phyloP scores from a whole-genome alignment of 2,888 invertebrate genomes.

The Brachyptera putata region DNA sequence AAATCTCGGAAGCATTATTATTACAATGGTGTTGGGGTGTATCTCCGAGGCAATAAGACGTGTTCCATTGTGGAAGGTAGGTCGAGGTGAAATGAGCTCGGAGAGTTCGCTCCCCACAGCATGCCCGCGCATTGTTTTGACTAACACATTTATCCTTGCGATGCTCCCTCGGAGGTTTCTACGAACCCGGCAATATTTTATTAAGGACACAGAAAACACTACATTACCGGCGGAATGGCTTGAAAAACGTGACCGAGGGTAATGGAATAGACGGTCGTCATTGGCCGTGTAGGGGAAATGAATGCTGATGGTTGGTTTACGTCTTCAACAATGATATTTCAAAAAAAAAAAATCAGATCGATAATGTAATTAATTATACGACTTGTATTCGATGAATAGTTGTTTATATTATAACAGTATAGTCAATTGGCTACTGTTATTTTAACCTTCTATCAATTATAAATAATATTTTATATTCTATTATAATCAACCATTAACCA shows the following conservation, averaged over 20 bases:
- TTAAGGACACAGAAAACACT: slow-evolving; percentile 19
- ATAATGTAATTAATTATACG: too few species aligned
- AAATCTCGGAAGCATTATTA: slow-evolving; percentile 32
- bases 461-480: too few species aligned
- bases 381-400: too few species aligned
- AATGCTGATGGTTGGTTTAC: too few species aligned
- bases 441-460: too few species aligned
- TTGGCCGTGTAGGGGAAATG: too few species aligned
- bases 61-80: slow-evolving; percentile 20
- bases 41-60: slow-evolving; percentile 20
- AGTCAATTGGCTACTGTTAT: too few species aligned
- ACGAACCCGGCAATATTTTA: slow-evolving; percentile 15
- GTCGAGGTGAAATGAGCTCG: slow-evolving; percentile 29
- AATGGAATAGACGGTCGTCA: background rate
- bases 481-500: too few species aligned
- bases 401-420: too few species aligned
- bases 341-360: too few species aligned
- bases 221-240: background rate
- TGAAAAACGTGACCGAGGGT: background rate
- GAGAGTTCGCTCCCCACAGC: slow-evolving; percentile 30
- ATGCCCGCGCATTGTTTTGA: slow-evolving; percentile 27
- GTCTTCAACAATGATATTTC: too few species aligned
- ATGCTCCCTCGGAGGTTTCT: slow-evolving; percentile 5
- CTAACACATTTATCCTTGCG: slow-evolving; percentile 10
- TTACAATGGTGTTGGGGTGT: slow-evolving; percentile 24